phyloP scores from a whole-genome alignment of 2,113 vertebrate genomes.

The Mellivora capensis region DNA sequence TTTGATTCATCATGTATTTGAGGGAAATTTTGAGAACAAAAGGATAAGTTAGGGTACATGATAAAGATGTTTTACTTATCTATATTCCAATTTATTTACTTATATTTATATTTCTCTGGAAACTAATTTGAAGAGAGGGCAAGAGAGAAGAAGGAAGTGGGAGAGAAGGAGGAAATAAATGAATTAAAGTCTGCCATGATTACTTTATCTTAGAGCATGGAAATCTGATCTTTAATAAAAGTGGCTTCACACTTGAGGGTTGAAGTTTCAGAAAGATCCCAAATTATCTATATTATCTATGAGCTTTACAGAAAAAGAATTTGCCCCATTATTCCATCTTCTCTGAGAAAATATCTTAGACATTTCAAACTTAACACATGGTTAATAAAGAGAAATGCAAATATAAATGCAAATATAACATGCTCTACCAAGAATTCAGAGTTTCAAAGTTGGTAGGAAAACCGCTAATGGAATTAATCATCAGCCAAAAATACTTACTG shows the following conservation, averaged over 20 bases:
- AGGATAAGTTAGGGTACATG: background rate
- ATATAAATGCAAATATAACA: slow-evolving; percentile 2
- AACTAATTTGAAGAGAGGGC: background rate
- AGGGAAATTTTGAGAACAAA: background rate
- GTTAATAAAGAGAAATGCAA: background rate
- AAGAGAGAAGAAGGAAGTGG: background rate
- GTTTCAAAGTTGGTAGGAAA: background rate
- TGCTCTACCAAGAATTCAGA: background rate
- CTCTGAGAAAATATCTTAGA: slow-evolving; percentile 4
- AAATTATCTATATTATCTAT: background rate
- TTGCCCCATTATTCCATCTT: background rate
- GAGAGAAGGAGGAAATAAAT: background rate
- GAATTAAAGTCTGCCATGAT: background rate
- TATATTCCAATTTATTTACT: background rate
- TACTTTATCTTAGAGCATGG: background rate
- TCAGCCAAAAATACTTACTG: background rate
- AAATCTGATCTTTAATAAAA: background rate
- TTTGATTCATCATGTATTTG: background rate
- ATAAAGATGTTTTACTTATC: background rate
- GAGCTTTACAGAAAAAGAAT: background rate
- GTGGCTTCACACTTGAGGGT: background rate
- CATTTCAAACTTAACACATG: background rate
- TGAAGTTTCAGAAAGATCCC: background rate
- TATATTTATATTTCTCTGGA: background rate
- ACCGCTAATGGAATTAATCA: background rate